Conservation (phyloP, 2,888 invertebrate species). For the Melipona beecheii region DNA sequence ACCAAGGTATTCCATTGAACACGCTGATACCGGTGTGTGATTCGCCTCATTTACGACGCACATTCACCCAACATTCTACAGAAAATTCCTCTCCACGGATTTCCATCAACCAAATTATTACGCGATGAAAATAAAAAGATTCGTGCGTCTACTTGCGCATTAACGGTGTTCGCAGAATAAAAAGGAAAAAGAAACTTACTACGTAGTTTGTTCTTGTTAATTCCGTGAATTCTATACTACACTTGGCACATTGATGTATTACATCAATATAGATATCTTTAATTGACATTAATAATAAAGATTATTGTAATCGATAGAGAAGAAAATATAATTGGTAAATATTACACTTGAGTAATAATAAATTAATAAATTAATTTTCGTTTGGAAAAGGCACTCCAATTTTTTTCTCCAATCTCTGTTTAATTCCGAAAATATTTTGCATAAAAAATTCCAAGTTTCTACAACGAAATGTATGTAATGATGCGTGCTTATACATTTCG, state of each 20-base stretch:
- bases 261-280: too few relatives aligned
- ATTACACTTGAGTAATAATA: too few relatives aligned
- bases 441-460: background rate
- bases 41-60: conserved; percentile 17
- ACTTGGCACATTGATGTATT: background rate
- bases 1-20: conserved; percentile 40
- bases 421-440: background rate
- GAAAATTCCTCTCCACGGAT: background rate
- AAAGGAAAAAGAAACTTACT: background rate
- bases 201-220: background rate
- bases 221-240: background rate
- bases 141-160: background rate
- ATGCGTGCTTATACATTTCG: rapidly evolving
- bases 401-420: too few relatives aligned
- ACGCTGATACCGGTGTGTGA: conserved; percentile 5
- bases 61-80: background rate
- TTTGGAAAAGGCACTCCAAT: too few relatives aligned
- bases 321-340: too few relatives aligned
- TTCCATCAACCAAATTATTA: background rate
- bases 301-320: too few relatives aligned
- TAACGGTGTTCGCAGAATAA: background rate
- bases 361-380: too few relatives aligned
- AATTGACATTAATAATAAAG: too few relatives aligned
- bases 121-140: background rate
- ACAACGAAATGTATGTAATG: background rate